These are phyloP conservation scores for Iselma pallidipennis DNA, from an alignment of 2,888 invertebrate species.

Conservation along the genomic window DNA sequence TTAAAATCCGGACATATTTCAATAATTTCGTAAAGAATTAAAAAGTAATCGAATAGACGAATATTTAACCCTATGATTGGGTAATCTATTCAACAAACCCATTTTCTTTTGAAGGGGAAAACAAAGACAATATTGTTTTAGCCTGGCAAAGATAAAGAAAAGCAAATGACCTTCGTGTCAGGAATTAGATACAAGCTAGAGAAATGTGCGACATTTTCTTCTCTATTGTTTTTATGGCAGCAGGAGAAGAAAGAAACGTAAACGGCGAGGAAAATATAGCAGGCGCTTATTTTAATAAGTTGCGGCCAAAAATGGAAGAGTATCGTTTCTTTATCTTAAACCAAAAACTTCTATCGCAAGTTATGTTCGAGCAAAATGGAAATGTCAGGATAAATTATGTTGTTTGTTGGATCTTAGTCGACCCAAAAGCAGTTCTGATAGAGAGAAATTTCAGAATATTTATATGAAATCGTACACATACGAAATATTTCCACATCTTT, in stretches of 20 bases:
- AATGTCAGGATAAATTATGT: slow-evolving; percentile 46
- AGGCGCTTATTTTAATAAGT: background rate
- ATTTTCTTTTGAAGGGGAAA: background rate
- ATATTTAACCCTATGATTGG: background rate
- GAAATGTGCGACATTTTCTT: background rate
- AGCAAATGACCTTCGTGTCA: background rate
- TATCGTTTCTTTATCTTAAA: slow-evolving; percentile 14
- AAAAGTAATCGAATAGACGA: background rate
- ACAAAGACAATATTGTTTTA: background rate
- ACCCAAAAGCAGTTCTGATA: slow-evolving; percentile 28
- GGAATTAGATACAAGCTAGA: background rate
- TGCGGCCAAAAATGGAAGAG: background rate
- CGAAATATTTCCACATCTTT: too few relatives aligned
- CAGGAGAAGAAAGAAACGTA: background rate
- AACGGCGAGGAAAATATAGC: background rate
- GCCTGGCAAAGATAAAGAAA: background rate
- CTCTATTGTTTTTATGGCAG: background rate
- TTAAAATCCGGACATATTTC: background rate
- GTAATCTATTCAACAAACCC: background rate
- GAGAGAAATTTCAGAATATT: slow-evolving; percentile 25
- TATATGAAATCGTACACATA: too few relatives aligned
- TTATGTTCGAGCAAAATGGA: slow-evolving; percentile 40
- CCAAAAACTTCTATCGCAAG: slow-evolving; percentile 23
- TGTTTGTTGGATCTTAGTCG: slow-evolving; percentile 36
- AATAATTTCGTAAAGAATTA: background rate